Evolutionary conservation across 2,888 invertebrate genomes (phyloP).

Genomic region (Mimas tiliae): DNA sequence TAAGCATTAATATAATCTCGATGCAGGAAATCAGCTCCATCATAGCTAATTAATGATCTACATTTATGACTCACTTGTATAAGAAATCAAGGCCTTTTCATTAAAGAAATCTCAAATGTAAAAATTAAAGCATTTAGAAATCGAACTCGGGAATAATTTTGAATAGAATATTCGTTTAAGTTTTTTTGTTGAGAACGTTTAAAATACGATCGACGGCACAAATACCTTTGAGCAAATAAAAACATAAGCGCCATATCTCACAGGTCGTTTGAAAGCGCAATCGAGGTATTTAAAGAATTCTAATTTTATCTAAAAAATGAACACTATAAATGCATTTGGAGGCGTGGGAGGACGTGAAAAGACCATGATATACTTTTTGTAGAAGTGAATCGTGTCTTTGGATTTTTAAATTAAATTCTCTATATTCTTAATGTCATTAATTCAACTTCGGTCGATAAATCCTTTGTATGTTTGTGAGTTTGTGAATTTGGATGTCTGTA

Average conservation of each 20-base stretch:
- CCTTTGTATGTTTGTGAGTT: no score
- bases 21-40: slow-evolving; percentile 40
- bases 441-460: slow-evolving; percentile 32
- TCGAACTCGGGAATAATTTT: slow-evolving; percentile 15
- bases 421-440: slow-evolving; percentile 9
- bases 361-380: slow-evolving; percentile 48
- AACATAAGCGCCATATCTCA: slow-evolving; percentile 57
- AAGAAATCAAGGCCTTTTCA: slow-evolving; percentile 17
- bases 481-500: no score
- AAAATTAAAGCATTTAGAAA: slow-evolving; percentile 4
- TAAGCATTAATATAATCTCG: slow-evolving; percentile 31
- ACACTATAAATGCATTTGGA: slow-evolving; percentile 45
- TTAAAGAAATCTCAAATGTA: neutral
- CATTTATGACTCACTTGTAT: slow-evolving; percentile 36
- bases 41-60: slow-evolving; percentile 38
- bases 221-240: slow-evolving; percentile 45
- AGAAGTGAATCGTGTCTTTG: slow-evolving; percentile 38
- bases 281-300: slow-evolving; percentile 64
- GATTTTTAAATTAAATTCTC: slow-evolving; percentile 32
- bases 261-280: slow-evolving; percentile 50
- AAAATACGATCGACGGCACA: slow-evolving; percentile 37
- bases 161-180: slow-evolving; percentile 29
- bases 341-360: slow-evolving; percentile 55
- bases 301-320: slow-evolving; percentile 64
- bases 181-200: slow-evolving; percentile 39